phyloP scores from a whole-genome alignment of 2,797 vertebrate genomes.

The Micrastur ruficollis region DNA sequence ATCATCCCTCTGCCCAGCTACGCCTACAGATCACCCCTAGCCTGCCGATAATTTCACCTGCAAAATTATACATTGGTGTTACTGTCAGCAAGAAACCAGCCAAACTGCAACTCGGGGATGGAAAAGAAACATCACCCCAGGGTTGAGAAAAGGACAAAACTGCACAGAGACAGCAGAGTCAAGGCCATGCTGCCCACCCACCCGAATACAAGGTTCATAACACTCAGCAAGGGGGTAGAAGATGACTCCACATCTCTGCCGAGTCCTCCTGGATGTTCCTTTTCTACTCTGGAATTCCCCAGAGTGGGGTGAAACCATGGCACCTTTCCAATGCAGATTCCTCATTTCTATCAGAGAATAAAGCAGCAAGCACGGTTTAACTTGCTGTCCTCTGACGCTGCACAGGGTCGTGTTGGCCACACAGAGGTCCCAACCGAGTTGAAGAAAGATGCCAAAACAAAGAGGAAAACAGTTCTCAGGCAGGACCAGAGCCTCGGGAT shows the following conservation, averaged over 20 bases:
- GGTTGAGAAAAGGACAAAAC: background rate
- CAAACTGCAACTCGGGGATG: background rate
- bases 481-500: background rate
- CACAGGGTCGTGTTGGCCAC: background rate
- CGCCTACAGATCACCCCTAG: background rate
- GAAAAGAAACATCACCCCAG: background rate
- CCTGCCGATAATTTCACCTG: background rate
- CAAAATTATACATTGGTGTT: background rate
- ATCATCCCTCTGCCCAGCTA: background rate
- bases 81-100: background rate
- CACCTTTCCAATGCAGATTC: background rate
- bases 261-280: background rate
- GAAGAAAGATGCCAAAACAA: background rate
- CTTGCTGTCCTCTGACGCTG: background rate
- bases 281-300: background rate
- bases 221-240: background rate
- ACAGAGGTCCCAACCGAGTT: background rate
- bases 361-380: background rate
- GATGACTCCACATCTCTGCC: background rate
- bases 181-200: background rate
- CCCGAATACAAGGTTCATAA: background rate
- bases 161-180: accelerated
- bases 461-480: background rate
- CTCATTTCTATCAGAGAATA: background rate
- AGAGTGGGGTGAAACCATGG: background rate